Percentiles rank a stretch among this genome's conserved stretches.
Evolutionary conservation across 2,113 vertebrate species (phyloP).

Genomic region (Chelonoidis abingdonii): DNA sequence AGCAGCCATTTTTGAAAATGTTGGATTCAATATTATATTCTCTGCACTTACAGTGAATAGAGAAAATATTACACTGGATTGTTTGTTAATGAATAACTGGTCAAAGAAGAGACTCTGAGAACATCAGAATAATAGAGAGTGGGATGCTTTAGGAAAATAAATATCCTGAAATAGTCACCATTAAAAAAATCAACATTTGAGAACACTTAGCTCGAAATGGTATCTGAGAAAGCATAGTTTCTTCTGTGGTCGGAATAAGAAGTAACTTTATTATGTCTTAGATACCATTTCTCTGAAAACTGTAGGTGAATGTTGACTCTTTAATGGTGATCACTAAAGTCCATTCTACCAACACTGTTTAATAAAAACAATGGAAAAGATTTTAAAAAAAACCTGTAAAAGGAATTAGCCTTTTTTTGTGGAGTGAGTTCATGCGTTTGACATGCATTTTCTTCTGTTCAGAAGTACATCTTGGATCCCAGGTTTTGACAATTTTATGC

Average conservation of each 20-base stretch:
- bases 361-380: neutral
- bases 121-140: neutral
- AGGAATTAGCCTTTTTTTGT: neutral
- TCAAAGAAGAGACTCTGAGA: neutral
- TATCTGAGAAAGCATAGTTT: neutral
- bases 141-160: neutral
- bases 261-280: neutral
- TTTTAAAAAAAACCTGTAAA: neutral
- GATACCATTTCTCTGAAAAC: neutral
- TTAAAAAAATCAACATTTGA: neutral
- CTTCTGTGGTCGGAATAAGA: neutral
- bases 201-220: neutral
- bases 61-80: neutral
- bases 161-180: neutral
- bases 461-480: neutral
- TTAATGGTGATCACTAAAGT: neutral
- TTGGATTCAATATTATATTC: neutral
- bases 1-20: neutral
- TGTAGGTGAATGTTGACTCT: neutral
- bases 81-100: neutral
- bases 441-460: neutral
- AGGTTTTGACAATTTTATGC: conserved; percentile 30
- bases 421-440: neutral
- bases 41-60: neutral
- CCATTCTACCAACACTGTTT: neutral